phyloP scores from a whole-genome alignment of 2,113 vertebrate genomes.

The Ia io region DNA sequence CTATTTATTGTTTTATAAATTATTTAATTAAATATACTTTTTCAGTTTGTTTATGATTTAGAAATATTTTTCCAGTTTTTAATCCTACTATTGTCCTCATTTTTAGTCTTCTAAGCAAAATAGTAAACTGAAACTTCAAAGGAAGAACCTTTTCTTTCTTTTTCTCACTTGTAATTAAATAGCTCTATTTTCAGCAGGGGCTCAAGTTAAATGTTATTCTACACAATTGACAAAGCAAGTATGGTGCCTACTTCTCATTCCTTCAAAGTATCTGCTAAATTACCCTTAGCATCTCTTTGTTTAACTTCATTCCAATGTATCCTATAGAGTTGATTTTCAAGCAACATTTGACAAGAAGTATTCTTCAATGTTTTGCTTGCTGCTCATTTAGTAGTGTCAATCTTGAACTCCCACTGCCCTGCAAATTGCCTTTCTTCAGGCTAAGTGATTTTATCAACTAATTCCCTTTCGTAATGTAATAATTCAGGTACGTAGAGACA shows the following conservation, averaged over 20 bases:
- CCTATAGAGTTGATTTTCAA: constrained; percentile 70
- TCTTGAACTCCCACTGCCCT: constrained; percentile 70
- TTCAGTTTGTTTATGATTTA: not conserved
- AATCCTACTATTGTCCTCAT: not conserved
- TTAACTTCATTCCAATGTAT: constrained; percentile 63
- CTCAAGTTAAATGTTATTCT: constrained; percentile 68
- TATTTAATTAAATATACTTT: not conserved
- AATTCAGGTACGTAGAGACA: constrained; percentile 45
- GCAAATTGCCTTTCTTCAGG: constrained; percentile 67
- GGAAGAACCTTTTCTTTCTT: constrained; percentile 31
- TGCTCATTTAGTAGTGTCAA: constrained; percentile 54
- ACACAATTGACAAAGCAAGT: constrained; percentile 68
- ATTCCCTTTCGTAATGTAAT: constrained; percentile 34
- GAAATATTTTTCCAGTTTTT: not conserved
- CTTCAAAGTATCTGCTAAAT: constrained; percentile 70
- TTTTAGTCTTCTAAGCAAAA: constrained; percentile 40
- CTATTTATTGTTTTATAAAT: not conserved
- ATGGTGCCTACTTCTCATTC: constrained; percentile 62
- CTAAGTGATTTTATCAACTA: constrained; percentile 63
- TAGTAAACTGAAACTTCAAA: constrained; percentile 35
- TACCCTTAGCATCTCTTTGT: constrained; percentile 63
- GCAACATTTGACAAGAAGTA: constrained; percentile 75
- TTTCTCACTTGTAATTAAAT: constrained; percentile 69
- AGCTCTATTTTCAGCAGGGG: constrained; percentile 71
- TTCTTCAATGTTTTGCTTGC: constrained; percentile 67